Conservation (phyloP, 2,113 vertebrate genomes). For the Thinocorus orbignyianus region DNA sequence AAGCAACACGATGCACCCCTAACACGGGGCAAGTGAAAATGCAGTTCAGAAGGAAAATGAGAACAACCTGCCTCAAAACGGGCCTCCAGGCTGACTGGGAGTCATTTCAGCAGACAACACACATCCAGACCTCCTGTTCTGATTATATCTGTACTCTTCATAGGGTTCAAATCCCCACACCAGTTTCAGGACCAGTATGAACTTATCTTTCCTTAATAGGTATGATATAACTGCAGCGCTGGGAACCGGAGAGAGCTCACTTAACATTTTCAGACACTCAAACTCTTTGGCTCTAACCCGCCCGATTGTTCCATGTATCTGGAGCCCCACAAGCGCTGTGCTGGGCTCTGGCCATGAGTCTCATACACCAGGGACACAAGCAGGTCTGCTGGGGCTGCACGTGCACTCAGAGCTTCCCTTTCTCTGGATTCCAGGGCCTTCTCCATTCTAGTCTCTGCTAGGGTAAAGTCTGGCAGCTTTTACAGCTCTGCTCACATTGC, state of each 20-base stretch:
- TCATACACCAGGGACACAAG: background rate
- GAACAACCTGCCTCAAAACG: background rate
- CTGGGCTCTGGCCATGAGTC: accelerated
- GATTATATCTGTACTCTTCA: background rate
- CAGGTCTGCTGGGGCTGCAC: background rate
- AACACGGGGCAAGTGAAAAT: background rate
- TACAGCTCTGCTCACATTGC: background rate
- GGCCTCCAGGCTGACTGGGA: background rate
- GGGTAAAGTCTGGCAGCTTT: background rate
- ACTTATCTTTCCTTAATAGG: background rate
- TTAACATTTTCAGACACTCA: background rate
- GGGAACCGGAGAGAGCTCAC: background rate
- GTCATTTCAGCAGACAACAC: background rate
- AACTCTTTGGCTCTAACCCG: background rate
- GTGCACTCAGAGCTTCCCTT: background rate
- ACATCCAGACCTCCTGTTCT: background rate
- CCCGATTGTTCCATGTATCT: background rate
- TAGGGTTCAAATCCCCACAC: background rate
- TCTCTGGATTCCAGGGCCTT: background rate
- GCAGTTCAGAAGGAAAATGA: background rate
- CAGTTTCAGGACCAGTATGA: background rate
- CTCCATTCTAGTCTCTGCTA: background rate
- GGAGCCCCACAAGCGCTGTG: background rate
- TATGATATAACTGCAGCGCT: background rate
- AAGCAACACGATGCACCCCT: background rate